These are phyloP conservation scores for Neomorphus geoffroyi DNA, from an alignment of 2,797 vertebrate genomes.

Conservation along the genomic window DNA sequence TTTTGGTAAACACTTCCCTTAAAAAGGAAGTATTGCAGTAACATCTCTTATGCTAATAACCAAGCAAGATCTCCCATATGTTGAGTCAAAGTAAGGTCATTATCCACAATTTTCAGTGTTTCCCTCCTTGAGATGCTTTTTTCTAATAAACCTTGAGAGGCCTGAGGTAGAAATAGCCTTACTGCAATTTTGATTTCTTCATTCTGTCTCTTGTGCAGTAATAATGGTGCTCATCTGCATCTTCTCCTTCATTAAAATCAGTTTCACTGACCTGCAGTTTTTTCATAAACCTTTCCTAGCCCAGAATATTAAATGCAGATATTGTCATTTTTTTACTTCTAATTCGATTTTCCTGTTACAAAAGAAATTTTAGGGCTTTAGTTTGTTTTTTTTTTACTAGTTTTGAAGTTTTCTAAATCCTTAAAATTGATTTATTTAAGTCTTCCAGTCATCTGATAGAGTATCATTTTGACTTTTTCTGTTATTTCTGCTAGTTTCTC, in stretches of 20 bases:
- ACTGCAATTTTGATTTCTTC: not conserved
- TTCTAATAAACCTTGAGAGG: not conserved
- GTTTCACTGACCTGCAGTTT: not conserved
- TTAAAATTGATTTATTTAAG: not conserved
- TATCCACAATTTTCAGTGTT: not conserved
- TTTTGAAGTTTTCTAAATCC: not conserved
- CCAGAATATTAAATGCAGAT: conserved; percentile 50
- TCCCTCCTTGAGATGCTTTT: not conserved
- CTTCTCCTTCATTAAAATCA: not conserved
- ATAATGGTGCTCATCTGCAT: not conserved
- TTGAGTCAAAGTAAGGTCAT: not conserved
- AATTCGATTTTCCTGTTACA: not conserved
- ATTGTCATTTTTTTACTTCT: not conserved
- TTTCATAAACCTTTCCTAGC: not conserved
- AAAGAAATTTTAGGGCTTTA: not conserved
- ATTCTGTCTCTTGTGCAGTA: not conserved
- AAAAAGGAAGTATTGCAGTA: not conserved
- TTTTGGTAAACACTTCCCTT: not conserved
- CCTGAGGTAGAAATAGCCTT: not conserved
- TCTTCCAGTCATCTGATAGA: not conserved
- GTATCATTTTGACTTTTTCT: not conserved
- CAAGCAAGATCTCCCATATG: not conserved
- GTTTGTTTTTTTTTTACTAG: not conserved
- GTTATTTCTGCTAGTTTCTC: not conserved
- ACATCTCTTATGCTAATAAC: not conserved